Evolutionary conservation across 2,113 vertebrate species (phyloP).

Genomic region (Acanthochromis polyacanthus): DNA sequence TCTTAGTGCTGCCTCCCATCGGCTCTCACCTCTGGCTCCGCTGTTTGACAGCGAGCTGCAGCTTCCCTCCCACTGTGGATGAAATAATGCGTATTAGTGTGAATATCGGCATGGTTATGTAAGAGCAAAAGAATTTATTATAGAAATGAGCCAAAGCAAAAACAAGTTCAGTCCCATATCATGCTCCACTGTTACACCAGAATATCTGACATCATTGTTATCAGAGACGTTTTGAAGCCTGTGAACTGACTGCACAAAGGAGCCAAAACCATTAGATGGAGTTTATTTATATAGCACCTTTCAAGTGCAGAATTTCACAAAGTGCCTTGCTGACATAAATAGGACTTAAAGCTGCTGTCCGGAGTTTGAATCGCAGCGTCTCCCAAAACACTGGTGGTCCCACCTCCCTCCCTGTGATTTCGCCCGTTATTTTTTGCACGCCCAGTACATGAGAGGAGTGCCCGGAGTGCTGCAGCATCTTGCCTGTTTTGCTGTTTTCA

Average conservation of each 20-base stretch:
- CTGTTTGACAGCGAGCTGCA: constrained; percentile 37
- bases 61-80: constrained; percentile 63
- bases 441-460: too few relatives aligned
- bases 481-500: too few relatives aligned
- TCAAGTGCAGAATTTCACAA: constrained; percentile 5
- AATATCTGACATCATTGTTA: not conserved
- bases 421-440: too few relatives aligned
- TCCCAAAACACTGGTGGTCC: too few relatives aligned
- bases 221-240: not conserved
- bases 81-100: constrained; percentile 53
- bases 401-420: too few relatives aligned
- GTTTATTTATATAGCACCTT: constrained; percentile 12
- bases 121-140: constrained; percentile 35
- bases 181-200: not conserved
- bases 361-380: too few relatives aligned
- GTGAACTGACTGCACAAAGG: not conserved
- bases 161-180: constrained; percentile 2
- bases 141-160: constrained; percentile 32
- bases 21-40: constrained; percentile 59
- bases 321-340: not conserved
- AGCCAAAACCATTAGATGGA: not conserved
- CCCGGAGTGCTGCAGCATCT: too few relatives aligned
- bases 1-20: constrained; percentile 58
- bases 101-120: constrained; percentile 63
- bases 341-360: too few relatives aligned